Evolutionary conservation across 2,888 invertebrate genomes (phyloP), one percentile per base, ranked within the genome.

Genomic region (Melipona bicolor): DNA sequence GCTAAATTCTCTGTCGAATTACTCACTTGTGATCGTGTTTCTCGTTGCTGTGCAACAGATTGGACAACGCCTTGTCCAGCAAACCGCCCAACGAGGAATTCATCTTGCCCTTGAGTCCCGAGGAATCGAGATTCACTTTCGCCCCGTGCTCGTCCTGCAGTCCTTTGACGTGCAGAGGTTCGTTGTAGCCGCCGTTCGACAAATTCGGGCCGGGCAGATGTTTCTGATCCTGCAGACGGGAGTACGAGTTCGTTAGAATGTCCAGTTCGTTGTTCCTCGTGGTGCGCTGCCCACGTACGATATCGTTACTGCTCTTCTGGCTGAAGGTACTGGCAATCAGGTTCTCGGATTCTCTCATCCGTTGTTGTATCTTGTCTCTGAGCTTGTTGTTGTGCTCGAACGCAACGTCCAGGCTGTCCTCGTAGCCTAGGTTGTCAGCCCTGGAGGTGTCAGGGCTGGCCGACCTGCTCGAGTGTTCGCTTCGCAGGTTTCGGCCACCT

Each of bases 351-450:
- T 94, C 94, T 21, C 93, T 90, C 94, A 94, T 94, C 0, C 94
- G 92, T 67, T 93, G 94, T 65, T 94, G 94, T 43, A 94, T 94
- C 69, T 94, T 94, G 71, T 94, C 94, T 0, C 94, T 91, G 4
- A 94, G 88, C 72, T 94, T 94, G 83, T 94, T 94, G 87, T 94
- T 94, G 83, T 94, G 93, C 76, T 94, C 94, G 72, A 94, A 94
- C 0, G 94, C 94, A 0, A 94, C 94, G 70, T 94, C 94, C 59
- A 94, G 87, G 69, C 94, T 94, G 80, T 94, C 94, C 74, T 94
- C 94, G 83, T 94, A 94, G 24, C 93, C 92, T 17, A 93, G 88
- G 73, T 94, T 93, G 59, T 94, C 94, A 2, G 89, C 88, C 32
- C 91, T 87, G 24, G 91, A 91, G 62, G 89, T 81, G 32, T 92